These are phyloP conservation scores for Nephrotoma guestfalica DNA, from an alignment of 2,888 invertebrate genomes.

Conservation along the genomic window DNA sequence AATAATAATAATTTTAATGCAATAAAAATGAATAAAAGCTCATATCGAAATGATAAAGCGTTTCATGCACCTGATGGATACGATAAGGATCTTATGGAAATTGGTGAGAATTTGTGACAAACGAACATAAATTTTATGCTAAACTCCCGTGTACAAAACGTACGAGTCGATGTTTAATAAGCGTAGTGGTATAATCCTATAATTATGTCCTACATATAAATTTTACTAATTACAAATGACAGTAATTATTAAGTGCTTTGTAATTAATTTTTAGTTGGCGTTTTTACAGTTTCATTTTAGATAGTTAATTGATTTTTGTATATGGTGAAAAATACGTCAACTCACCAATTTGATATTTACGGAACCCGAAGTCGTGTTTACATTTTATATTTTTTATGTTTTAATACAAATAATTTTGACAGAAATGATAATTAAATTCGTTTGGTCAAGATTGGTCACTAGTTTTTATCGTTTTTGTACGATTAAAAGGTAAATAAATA, in stretches of 20 bases:
- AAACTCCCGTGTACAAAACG: not conserved
- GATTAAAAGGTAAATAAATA: too few relatives aligned
- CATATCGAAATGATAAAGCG: not conserved
- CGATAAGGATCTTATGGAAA: not conserved
- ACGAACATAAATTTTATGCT: not conserved
- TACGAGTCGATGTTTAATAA: not conserved
- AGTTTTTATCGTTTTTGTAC: too few relatives aligned
- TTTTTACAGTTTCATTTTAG: not conserved
- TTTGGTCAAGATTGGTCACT: too few relatives aligned
- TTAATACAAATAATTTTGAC: too few relatives aligned
- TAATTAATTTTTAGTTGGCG: not conserved
- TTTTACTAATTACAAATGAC: not conserved
- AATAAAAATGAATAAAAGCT: not conserved
- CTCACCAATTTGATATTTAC: too few relatives aligned
- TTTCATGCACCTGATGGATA: not conserved
- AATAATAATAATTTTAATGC: not conserved
- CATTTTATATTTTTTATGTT: too few relatives aligned
- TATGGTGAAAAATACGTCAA: too few relatives aligned
- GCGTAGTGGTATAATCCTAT: not conserved
- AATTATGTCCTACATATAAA: not conserved
- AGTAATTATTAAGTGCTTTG: not conserved
- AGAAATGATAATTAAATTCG: too few relatives aligned
- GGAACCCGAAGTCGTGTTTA: too few relatives aligned
- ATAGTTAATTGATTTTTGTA: not conserved
- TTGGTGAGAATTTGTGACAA: slow-evolving; percentile 1